These are phyloP conservation scores for Isichthys henryi DNA, from an alignment of 2,113 vertebrate genomes.

Conservation along the genomic window DNA sequence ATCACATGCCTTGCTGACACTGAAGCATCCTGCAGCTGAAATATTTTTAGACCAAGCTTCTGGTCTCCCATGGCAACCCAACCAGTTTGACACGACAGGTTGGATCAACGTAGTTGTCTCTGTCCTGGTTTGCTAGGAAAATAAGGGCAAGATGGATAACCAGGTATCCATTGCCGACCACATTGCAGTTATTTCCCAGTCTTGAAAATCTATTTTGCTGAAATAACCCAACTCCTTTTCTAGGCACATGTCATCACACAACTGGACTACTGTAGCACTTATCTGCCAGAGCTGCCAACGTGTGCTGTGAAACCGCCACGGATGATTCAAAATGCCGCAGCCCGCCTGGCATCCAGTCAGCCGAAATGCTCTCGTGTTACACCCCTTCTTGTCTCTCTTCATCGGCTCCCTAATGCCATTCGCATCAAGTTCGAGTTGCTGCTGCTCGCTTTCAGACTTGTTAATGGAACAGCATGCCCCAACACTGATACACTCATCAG, in stretches of 20 bases:
- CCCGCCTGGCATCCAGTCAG: not conserved
- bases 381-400: not conserved
- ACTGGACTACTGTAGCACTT: not conserved
- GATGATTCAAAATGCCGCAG: not conserved
- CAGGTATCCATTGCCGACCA: not conserved
- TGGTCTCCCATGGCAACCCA: not conserved
- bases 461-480: not conserved
- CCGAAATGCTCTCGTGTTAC: not conserved
- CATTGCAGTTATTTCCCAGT: not conserved
- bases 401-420: not conserved
- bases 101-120: not conserved
- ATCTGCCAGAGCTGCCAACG: not conserved
- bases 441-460: not conserved
- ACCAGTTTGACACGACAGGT: not conserved
- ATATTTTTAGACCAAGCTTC: not conserved
- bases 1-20: not conserved
- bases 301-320: not conserved
- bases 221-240: not conserved
- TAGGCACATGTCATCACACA: not conserved
- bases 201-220: not conserved
- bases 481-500: not conserved
- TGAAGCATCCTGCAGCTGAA: not conserved
- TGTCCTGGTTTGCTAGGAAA: not conserved
- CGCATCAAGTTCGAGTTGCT: not conserved
- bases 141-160: not conserved